Evolutionary conservation across 2,113 vertebrate genomes (phyloP).

Genomic region (Cranoglanis bouderius): DNA sequence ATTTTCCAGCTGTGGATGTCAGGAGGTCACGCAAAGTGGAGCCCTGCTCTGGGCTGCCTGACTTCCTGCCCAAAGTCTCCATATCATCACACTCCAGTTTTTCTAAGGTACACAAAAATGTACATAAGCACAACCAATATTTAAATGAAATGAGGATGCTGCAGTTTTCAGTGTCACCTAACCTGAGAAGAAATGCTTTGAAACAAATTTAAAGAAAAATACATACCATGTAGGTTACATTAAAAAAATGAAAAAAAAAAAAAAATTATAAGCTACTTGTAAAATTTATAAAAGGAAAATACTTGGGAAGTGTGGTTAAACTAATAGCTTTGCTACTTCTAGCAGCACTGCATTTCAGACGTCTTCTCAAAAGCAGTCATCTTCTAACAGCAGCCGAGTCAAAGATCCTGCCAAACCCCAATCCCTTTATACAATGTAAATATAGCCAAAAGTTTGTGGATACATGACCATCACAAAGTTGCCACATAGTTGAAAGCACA

Average conservation of each 20-base stretch:
- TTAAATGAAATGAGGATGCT: background rate
- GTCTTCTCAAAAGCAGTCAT: background rate
- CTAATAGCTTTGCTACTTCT: background rate
- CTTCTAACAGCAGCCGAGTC: background rate
- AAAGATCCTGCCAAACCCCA: background rate
- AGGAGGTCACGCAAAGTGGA: slow-evolving; percentile 84
- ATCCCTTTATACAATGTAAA: background rate
- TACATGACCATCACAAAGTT: background rate
- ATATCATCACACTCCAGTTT: slow-evolving; percentile 21
- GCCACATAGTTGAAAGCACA: background rate
- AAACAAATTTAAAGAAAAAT: background rate
- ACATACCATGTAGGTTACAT: background rate
- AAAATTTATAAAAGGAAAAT: background rate
- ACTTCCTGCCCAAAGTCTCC: slow-evolving; percentile 71
- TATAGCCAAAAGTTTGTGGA: background rate
- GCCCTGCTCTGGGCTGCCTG: slow-evolving; percentile 79
- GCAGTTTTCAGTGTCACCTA: background rate
- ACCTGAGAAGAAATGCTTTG: background rate
- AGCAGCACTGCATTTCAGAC: background rate
- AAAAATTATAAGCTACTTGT: background rate
- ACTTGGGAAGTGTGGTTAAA: background rate
- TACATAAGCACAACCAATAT: background rate
- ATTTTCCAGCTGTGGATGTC: slow-evolving; percentile 86
- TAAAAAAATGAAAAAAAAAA: background rate
- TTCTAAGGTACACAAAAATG: slow-evolving; percentile 19